Evolutionary conservation across 2,888 invertebrate species (phyloP).

Genomic region (Nudaria mundana): DNA sequence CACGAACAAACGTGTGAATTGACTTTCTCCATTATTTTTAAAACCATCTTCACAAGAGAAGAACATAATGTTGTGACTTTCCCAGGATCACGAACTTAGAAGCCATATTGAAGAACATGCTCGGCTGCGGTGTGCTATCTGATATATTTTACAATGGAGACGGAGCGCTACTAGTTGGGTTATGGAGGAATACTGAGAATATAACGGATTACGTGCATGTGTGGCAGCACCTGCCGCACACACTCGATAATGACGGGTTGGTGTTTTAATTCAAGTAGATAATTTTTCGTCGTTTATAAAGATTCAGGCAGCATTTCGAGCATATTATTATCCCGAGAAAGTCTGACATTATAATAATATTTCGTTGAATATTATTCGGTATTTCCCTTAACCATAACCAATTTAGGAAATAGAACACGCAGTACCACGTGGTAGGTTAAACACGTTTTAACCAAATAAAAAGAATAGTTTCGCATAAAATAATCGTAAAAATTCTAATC

Average conservation of each 20-base stretch:
- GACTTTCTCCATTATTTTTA: constrained; percentile 12
- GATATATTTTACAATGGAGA: constrained; percentile 48
- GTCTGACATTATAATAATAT: too few species aligned
- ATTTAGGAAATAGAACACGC: too few species aligned
- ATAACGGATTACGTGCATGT: constrained; percentile 29
- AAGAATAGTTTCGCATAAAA: too few species aligned
- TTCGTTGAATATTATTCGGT: too few species aligned
- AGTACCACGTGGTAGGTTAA: too few species aligned
- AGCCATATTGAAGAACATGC: constrained; percentile 52
- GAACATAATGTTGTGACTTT: constrained; percentile 27
- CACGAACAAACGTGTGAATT: background rate
- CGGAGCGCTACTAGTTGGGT: constrained; percentile 43
- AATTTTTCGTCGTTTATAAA: too few species aligned
- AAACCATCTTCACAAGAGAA: constrained; percentile 15
- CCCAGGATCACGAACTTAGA: constrained; percentile 62
- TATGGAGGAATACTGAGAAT: constrained; percentile 48
- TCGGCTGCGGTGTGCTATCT: constrained; percentile 48
- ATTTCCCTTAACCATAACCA: too few species aligned
- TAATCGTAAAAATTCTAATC: background rate
- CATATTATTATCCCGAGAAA: too few species aligned
- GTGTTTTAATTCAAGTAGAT: constrained; percentile 7
- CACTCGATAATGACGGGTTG: constrained; percentile 25
- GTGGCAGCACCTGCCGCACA: constrained; percentile 14
- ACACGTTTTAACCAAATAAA: too few species aligned
- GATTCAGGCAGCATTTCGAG: too few species aligned